Evolutionary conservation across 2,797 vertebrate genomes (phyloP).

Genomic region (Coranthus polyacanthus): DNA sequence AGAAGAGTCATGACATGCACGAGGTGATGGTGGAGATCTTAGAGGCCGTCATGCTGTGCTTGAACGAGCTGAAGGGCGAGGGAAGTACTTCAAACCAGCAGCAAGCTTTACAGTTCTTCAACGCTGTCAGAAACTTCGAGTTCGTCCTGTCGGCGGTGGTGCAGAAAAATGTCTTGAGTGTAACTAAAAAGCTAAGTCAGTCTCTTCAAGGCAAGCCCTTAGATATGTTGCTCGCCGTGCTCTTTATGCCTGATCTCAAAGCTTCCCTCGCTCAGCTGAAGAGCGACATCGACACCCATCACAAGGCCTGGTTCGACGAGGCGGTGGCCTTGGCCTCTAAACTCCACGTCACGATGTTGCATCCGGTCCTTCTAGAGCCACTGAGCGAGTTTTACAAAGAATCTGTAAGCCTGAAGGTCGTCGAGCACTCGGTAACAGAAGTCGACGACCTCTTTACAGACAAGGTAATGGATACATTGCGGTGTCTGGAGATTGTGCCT

Average conservation of each 20-base stretch:
- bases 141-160: conserved; percentile 84
- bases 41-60: conserved; percentile 77
- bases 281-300: conserved; percentile 77
- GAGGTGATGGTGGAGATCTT: conserved; percentile 81
- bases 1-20: conserved; percentile 84
- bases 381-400: conserved; percentile 84
- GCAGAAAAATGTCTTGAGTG: conserved; percentile 78
- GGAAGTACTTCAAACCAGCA: conserved; percentile 62
- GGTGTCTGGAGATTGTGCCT: conserved; percentile 89
- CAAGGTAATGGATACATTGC: conserved; percentile 80
- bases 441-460: conserved; percentile 82
- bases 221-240: conserved; percentile 82
- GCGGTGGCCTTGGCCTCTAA: conserved; percentile 77
- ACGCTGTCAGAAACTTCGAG: conserved; percentile 81
- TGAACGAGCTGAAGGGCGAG: conserved; percentile 78
- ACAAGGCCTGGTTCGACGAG: conserved; percentile 86
- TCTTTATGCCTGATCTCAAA: conserved; percentile 74
- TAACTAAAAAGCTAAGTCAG: conserved; percentile 81
- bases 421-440: conserved; percentile 82
- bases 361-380: conserved; percentile 80
- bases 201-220: conserved; percentile 84
- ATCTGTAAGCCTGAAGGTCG: conserved; percentile 73
- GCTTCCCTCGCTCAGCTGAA: conserved; percentile 71
- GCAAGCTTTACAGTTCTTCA: conserved; percentile 75
- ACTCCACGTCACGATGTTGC: conserved; percentile 77